A percentile compares a stretch with the other conserved stretches of the same genome.
Conservation (phyloP, 2,113 vertebrate species). For the Nannobrachium achirus region DNA sequence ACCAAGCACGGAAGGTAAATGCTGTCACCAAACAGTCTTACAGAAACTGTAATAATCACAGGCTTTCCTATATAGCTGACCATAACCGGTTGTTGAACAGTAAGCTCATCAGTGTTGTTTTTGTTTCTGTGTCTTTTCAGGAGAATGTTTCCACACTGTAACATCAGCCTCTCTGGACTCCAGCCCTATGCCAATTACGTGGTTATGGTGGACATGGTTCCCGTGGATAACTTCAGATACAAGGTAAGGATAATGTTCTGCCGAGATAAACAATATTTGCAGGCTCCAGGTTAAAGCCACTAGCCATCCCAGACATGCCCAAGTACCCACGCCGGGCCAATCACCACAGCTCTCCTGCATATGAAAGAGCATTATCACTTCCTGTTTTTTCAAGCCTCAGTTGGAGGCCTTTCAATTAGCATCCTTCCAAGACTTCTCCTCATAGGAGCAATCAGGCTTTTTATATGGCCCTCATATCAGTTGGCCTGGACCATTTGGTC, state of each 20-base stretch:
- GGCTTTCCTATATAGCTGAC: not conserved
- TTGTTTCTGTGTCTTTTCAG: slow-evolving; percentile 57
- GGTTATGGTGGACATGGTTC: slow-evolving; percentile 84
- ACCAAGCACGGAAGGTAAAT: slow-evolving; percentile 87
- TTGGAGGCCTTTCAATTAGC: slow-evolving; percentile 73
- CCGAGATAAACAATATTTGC: not conserved
- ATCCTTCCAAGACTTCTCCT: slow-evolving; percentile 41
- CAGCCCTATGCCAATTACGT: slow-evolving; percentile 83
- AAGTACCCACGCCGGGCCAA: slow-evolving; percentile 37
- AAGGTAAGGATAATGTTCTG: slow-evolving; percentile 71
- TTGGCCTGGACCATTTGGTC: slow-evolving; percentile 60
- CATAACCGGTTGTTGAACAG: not conserved
- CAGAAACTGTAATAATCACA: not conserved
- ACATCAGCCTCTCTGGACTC: slow-evolving; percentile 81
- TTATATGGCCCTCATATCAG: slow-evolving; percentile 33
- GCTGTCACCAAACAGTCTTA: not conserved
- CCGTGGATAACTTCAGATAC: slow-evolving; percentile 83
- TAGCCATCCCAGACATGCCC: slow-evolving; percentile 51
- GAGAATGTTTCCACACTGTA: slow-evolving; percentile 88
- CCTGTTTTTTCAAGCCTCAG: slow-evolving; percentile 74
- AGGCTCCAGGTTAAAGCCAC: not conserved
- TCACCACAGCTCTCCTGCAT: slow-evolving; percentile 57
- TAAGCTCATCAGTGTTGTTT: not conserved
- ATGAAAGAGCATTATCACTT: slow-evolving; percentile 75
- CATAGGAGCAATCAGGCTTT: slow-evolving; percentile 76